Evolutionary conservation across 2,888 invertebrate genomes (phyloP), one percentile per base, ranked within the genome.

Genomic region (Chrysomela aeneicollis): DNA sequence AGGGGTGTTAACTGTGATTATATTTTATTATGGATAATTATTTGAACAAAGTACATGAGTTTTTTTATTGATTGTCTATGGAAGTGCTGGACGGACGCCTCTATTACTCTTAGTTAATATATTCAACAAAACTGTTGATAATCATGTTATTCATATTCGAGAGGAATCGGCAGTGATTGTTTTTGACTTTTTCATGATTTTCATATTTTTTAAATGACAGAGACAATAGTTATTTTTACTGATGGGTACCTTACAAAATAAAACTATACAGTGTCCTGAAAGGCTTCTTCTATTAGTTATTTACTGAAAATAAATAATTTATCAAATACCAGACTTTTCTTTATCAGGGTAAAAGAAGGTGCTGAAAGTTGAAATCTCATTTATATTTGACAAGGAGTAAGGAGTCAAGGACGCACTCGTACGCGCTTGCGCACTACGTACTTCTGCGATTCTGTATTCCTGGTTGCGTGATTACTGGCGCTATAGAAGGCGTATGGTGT

Each of bases 201-300:
- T 35, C 8, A 57, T 46, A 26, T 26, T 42, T 42, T 42, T 6
- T 3, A 47, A 15, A 46, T 26, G 22, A 21, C 46, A 57, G 22
- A 26, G 57, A 57, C 57, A 57, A 57, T 57, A 57, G 42, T 17
- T 57, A 18, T 57, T 46, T 26, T 22, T 47, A 37, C 26, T 57
- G n/a, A n/a, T n/a, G 57, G 46, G 46, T 19, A 52, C 22, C 26
- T 52, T 6, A 10, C 5, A 46, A 46, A 46, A 57, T 46, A 4
- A 18, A 57, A 22, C 35, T 22, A 18, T 57, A 46, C 26, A 47
- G 46, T 42, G 55, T 55, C 55, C 22, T 55, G 21, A 19, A 22
- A 57, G 22, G 46, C 46, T 57, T 46, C 55, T 22, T 55, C 17
- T 15, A 17, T 46, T 57, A 57, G 46, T 57, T 26, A 26, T 57